These are phyloP conservation scores for Enoplosus armatus DNA, from an alignment of 2,797 vertebrate species.

Conservation along the genomic window DNA sequence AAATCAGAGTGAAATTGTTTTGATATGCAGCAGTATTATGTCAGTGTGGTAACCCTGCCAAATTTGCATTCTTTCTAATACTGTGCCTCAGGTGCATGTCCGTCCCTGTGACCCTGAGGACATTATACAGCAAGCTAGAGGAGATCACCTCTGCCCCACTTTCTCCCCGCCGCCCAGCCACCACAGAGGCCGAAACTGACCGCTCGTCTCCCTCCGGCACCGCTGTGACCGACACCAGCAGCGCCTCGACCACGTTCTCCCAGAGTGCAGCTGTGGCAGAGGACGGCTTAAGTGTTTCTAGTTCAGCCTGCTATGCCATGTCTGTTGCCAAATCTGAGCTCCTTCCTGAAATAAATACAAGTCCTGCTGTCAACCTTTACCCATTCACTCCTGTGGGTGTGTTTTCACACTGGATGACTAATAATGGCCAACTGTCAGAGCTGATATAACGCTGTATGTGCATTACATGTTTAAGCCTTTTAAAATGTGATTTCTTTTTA, in stretches of 20 bases:
- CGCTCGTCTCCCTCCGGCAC: constrained; percentile 4
- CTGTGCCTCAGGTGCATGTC: constrained; percentile 86
- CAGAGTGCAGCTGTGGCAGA: constrained; percentile 59
- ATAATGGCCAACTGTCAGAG: constrained; percentile 53
- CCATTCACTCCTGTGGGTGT: constrained; percentile 38
- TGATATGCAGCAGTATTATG: background rate
- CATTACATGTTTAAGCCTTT: background rate
- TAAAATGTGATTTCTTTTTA: background rate
- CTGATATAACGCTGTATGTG: constrained; percentile 37
- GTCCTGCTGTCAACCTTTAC: constrained; percentile 53
- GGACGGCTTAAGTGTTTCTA: constrained; percentile 12
- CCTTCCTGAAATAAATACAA: constrained; percentile 68
- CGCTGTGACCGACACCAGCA: constrained; percentile 28
- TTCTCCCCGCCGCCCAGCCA: background rate
- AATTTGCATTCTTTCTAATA: background rate
- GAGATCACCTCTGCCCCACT: constrained; percentile 25
- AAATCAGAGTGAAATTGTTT: background rate
- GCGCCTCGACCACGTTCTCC: constrained; percentile 27
- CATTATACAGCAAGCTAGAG: constrained; percentile 75
- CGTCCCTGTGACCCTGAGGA: constrained; percentile 87
- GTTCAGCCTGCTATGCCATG: constrained; percentile 42
- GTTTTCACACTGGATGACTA: constrained; percentile 64
- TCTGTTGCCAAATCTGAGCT: constrained; percentile 64
- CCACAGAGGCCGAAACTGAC: constrained; percentile 47
- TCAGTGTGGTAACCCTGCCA: background rate